Conservation (phyloP, 2,797 vertebrate genomes). For the Trichosurus vulpecula region DNA sequence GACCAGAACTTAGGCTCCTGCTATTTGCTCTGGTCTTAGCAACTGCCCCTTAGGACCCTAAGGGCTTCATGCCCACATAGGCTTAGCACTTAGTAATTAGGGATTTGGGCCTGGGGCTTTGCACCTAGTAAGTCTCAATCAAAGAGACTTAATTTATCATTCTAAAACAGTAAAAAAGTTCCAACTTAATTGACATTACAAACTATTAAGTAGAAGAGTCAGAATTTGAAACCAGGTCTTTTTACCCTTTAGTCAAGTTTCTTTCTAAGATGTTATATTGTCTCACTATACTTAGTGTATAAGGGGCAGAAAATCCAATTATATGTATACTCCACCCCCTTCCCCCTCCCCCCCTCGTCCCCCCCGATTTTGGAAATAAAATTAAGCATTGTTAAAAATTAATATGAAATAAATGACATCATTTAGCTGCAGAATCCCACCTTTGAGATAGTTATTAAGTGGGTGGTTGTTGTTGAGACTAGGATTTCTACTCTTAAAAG, state of each 20-base stretch:
- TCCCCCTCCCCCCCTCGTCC: fast-evolving
- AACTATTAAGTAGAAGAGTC: background rate
- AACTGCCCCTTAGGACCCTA: too few species aligned
- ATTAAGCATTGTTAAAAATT: background rate
- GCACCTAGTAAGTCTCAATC: too few species aligned
- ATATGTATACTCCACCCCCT: background rate
- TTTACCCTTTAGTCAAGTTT: background rate
- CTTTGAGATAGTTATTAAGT: background rate
- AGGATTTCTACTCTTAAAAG: background rate
- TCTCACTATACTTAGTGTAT: background rate
- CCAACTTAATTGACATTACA: too few species aligned
- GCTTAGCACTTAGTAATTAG: too few species aligned
- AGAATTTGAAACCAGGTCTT: background rate
- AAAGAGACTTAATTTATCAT: too few species aligned
- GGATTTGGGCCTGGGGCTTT: too few species aligned
- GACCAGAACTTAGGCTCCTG: too few species aligned
- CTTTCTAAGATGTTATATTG: background rate
- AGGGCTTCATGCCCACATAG: too few species aligned
- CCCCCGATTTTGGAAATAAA: background rate
- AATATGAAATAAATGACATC: background rate
- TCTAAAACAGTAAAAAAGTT: too few species aligned
- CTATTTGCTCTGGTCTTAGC: too few species aligned
- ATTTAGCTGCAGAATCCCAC: background rate
- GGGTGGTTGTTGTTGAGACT: background rate
- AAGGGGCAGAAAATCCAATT: background rate